Conservation (phyloP, 1,140 invertebrate genomes). For the Berghia stephanieae region DNA sequence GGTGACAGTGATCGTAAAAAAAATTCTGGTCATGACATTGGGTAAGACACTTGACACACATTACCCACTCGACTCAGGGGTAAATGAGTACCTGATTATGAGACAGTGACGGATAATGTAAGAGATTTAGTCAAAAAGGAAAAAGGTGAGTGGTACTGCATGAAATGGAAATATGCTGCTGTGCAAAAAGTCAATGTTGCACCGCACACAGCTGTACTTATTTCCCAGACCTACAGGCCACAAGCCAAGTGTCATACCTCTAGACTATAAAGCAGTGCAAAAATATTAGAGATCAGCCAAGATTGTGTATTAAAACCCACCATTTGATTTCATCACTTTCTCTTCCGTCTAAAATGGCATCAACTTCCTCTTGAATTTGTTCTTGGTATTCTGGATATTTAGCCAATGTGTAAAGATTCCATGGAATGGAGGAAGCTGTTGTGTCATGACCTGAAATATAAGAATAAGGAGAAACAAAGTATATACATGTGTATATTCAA, state of each 20-base stretch:
- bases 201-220: not conserved
- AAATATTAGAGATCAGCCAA: not conserved
- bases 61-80: no score
- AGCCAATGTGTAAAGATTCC: slow-evolving; percentile 83
- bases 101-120: no score
- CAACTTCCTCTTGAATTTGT: slow-evolving; percentile 83
- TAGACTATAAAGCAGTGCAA: not conserved
- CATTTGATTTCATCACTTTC: slow-evolving; percentile 57
- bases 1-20: no score
- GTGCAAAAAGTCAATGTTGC: not conserved
- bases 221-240: not conserved
- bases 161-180: no score
- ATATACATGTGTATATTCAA: not conserved
- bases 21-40: no score
- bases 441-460: slow-evolving; percentile 62
- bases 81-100: no score
- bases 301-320: slow-evolving; percentile 35
- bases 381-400: slow-evolving; percentile 81
- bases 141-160: not conserved
- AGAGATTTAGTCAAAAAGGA: no score
- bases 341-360: slow-evolving; percentile 74
- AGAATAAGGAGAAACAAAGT: slow-evolving; percentile 43
- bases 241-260: not conserved
- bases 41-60: no score
- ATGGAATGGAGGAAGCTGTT: slow-evolving; percentile 71